phyloP scores from a whole-genome alignment of 1,140 invertebrate species.

The Globodera rostochiensis region DNA sequence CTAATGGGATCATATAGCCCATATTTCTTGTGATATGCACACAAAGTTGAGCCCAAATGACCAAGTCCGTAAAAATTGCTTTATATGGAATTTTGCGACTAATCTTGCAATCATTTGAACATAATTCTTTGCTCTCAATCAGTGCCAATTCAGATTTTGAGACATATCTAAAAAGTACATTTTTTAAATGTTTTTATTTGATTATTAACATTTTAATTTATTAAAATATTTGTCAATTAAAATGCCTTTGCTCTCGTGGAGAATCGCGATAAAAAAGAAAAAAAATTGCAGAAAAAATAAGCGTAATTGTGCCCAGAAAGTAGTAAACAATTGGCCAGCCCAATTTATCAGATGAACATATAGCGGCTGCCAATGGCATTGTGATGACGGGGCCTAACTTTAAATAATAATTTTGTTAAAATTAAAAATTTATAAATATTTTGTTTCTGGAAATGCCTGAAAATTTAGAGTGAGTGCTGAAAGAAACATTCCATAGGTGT shows the following conservation, averaged over 20 bases:
- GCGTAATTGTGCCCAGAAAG: slow-evolving; percentile 2
- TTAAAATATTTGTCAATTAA: background rate
- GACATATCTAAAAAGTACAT: background rate
- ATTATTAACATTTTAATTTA: background rate
- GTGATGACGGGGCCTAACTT: slow-evolving; percentile 13
- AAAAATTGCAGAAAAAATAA: slow-evolving; percentile 15
- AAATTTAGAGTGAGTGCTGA: slow-evolving; percentile 5
- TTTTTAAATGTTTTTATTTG: no score
- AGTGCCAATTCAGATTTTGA: background rate
- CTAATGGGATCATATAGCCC: background rate
- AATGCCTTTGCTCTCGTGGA: background rate
- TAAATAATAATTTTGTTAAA: background rate
- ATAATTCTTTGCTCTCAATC: background rate
- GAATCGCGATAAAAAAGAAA: slow-evolving; percentile 16
- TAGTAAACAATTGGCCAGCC: slow-evolving; percentile 26
- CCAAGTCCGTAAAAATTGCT: background rate
- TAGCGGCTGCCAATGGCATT: slow-evolving; percentile 21
- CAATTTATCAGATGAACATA: slow-evolving; percentile 15
- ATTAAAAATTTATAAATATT: background rate
- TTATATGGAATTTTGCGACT: background rate
- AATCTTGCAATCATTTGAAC: background rate
- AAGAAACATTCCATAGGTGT: slow-evolving; percentile 22
- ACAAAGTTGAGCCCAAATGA: background rate
- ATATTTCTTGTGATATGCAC: background rate
- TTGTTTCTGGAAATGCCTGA: background rate